Base-by-base conservation (phyloP, 2,888 invertebrate genomes). In the Smittia aterrima region DNA sequence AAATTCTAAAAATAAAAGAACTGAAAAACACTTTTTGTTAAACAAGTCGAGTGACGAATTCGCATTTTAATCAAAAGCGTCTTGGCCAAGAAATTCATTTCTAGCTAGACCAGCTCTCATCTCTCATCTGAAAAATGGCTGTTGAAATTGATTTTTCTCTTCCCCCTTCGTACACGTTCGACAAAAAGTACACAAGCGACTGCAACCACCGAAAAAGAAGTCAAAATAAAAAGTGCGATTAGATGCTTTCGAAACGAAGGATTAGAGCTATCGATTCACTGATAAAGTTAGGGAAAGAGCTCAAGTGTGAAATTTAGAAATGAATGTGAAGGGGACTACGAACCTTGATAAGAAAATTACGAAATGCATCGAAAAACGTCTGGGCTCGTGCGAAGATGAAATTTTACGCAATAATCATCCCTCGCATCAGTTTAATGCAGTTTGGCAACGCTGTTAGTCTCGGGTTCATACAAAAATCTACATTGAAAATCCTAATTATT, bases 141-240 rank as follows among this genome's bases (percentile, higher is more conserved):
- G 58, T 58, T 58, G 20, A 58, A 58, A 58, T 58, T 58, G 58
- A 58, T 58, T 58, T 58, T 58, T 58, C 58, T 18, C 58, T n/a
- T n/a, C 22, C 16, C 18, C 18, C 58, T n/a, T n/a, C n/a, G 9
- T 18, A 58, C 20, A 18, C 58, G 22, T 22, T 58, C 20, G 58
- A 58, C n/a, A 58, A 7, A n/a, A 18, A n/a, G 18, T 20, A 58
- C 58, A 47, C 47, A 47, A 58, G 58, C 58, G 9, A 58, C 20
- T 58, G 58, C 47, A 47, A n/a, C n/a, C n/a, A n/a, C n/a, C n/a
- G n/a, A n/a, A n/a, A n/a, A 32, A 32, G 32, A 32, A 32, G 32
- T 47, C 11, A 47, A 47, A 16, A 6, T n/a, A 47, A 47, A n/a
- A 47, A 47, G n/a, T 47, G 47, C 47, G 47, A 47, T 47, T 47